A percentile compares a stretch with the other conserved stretches of the same genome.
phyloP scores from a whole-genome alignment of 2,113 vertebrate genomes.

The Pseudopipra pipra region DNA sequence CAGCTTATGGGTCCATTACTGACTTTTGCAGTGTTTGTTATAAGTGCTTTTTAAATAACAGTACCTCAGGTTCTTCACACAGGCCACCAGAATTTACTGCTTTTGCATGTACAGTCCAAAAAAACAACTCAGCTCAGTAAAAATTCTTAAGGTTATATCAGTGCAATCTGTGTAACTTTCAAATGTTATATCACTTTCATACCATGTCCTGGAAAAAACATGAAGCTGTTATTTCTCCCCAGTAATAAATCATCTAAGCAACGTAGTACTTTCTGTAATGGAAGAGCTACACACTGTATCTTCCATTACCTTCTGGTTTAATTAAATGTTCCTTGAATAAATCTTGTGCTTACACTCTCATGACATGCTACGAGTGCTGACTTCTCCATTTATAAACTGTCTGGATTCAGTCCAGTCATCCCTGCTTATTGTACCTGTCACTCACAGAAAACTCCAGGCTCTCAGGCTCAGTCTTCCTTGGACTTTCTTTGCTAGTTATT shows the following conservation, averaged over 20 bases:
- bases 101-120: neutral
- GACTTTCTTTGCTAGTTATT: constrained; percentile 28
- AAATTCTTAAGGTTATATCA: neutral
- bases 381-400: constrained; percentile 44
- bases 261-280: constrained; percentile 44
- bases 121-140: neutral
- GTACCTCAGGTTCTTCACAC: neutral
- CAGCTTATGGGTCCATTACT: neutral
- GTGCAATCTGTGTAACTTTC: neutral
- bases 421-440: neutral
- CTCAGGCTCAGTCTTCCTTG: neutral
- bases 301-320: constrained; percentile 69
- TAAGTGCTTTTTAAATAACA: neutral
- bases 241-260: constrained; percentile 3
- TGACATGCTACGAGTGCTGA: constrained; percentile 47
- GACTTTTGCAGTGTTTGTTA: neutral
- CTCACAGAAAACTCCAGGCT: constrained; percentile 21
- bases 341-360: constrained; percentile 64
- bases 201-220: constrained; percentile 6
- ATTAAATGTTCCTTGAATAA: constrained; percentile 71
- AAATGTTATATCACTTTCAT: neutral
- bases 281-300: constrained; percentile 30
- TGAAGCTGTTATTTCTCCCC: neutral
- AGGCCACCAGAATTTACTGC: neutral
- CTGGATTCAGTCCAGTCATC: constrained; percentile 41